These are phyloP conservation scores for Carlito syrichta DNA, from an alignment of 2,113 vertebrate species.

Conservation along the genomic window DNA sequence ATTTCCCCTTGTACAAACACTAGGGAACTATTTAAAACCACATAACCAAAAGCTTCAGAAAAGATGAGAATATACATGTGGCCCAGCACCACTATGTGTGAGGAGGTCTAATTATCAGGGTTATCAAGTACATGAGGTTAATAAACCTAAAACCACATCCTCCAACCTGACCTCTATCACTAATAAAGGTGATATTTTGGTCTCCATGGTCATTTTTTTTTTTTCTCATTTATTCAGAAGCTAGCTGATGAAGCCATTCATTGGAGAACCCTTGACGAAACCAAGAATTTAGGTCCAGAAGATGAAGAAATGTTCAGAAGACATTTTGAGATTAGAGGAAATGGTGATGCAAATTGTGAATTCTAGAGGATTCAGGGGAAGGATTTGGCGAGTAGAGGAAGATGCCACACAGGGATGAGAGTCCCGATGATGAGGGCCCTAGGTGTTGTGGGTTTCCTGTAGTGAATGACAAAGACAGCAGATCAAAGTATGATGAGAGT, in stretches of 20 bases:
- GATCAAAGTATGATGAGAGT: not conserved
- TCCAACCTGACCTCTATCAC: not conserved
- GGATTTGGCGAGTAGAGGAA: not conserved
- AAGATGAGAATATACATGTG: accelerated
- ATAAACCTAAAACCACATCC: not conserved
- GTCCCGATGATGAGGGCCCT: not conserved
- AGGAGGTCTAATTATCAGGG: not conserved
- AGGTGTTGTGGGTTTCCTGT: not conserved
- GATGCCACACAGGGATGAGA: not conserved
- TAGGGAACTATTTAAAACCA: not conserved
- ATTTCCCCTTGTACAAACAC: no score
- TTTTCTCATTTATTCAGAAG: not conserved
- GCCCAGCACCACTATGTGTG: not conserved
- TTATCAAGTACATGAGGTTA: not conserved
- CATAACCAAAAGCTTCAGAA: not conserved
- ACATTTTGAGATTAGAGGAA: not conserved
- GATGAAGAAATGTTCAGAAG: not conserved
- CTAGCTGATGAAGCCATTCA: not conserved
- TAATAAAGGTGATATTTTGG: not conserved
- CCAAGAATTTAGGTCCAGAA: conserved; percentile 3
- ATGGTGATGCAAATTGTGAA: not conserved
- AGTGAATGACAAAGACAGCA: not conserved
- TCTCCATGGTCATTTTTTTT: not conserved
- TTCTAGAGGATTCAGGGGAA: not conserved
- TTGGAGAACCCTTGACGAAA: not conserved